phyloP scores from a whole-genome alignment of 2,797 vertebrate species.

The Enteromius thamalakanensis region DNA sequence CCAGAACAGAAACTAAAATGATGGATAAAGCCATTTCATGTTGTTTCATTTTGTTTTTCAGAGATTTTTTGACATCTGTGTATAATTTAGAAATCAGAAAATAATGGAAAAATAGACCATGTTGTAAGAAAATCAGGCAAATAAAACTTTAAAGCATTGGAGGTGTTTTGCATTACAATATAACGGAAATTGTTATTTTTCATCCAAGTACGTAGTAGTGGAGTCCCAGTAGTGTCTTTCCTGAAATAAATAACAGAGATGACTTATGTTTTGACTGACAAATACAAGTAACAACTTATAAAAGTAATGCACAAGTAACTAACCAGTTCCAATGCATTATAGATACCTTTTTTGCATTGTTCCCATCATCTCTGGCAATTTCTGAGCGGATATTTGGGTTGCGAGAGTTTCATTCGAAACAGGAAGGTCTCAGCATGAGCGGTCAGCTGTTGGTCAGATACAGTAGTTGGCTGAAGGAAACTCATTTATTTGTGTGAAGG shows the following conservation, averaged over 20 bases:
- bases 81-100: not conserved
- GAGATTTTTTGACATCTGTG: not conserved
- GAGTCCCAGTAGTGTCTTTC: not conserved
- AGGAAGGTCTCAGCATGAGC: not conserved
- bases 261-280: not conserved
- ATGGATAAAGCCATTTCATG: not conserved
- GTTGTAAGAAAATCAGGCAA: not conserved
- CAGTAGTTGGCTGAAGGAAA: not conserved
- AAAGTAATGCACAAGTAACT: not conserved
- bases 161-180: too few relatives aligned
- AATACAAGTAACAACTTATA: not conserved
- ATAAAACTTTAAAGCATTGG: not conserved
- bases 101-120: not conserved
- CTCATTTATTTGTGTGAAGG: not conserved
- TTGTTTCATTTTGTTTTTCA: not conserved
- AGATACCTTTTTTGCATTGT: not conserved
- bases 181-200: too few relatives aligned
- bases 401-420: constrained; percentile 3
- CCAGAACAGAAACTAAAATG: not conserved
- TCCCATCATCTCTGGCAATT: not conserved
- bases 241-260: not conserved
- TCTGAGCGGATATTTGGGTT: not conserved
- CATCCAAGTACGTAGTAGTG: not conserved
- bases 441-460: constrained; percentile 9
- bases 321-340: not conserved